phyloP scores from a whole-genome alignment of 2,113 vertebrate species.

The Tringa solitaria region DNA sequence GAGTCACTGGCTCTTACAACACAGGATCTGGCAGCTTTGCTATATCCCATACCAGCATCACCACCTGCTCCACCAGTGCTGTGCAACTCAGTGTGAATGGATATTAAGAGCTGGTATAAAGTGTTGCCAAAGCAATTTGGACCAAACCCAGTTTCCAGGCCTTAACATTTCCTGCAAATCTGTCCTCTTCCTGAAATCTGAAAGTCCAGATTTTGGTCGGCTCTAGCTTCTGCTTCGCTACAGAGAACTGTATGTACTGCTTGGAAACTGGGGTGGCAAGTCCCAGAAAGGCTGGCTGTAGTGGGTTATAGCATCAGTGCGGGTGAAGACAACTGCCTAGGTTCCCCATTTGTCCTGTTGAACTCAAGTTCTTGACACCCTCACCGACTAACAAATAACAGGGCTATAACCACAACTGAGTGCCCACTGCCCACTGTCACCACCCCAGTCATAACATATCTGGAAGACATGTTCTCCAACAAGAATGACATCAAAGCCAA shows the following conservation, averaged over 20 bases:
- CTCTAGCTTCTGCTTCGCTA: neutral
- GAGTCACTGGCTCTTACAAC: neutral
- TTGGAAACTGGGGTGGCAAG: neutral
- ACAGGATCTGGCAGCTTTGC: conserved; percentile 22
- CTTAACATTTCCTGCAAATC: conserved; percentile 30
- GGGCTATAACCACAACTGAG: neutral
- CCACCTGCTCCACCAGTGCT: conserved; percentile 52
- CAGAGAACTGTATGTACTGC: neutral
- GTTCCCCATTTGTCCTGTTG: neutral
- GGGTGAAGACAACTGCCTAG: neutral
- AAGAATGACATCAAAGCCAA: neutral
- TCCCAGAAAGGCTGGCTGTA: neutral
- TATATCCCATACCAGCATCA: conserved; percentile 16
- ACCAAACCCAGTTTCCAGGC: neutral
- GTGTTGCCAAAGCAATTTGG: conserved; percentile 51
- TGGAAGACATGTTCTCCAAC: neutral
- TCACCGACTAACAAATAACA: neutral
- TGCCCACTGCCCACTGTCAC: neutral
- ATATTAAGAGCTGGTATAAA: neutral
- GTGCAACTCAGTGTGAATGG: neutral
- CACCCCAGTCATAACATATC: accelerated
- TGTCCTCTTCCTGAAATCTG: neutral
- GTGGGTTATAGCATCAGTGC: neutral
- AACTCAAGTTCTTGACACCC: neutral
- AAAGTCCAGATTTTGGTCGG: neutral